Evolutionary conservation across 2,888 invertebrate genomes (phyloP).

Genomic region (Lasioglossum pauxillum): DNA sequence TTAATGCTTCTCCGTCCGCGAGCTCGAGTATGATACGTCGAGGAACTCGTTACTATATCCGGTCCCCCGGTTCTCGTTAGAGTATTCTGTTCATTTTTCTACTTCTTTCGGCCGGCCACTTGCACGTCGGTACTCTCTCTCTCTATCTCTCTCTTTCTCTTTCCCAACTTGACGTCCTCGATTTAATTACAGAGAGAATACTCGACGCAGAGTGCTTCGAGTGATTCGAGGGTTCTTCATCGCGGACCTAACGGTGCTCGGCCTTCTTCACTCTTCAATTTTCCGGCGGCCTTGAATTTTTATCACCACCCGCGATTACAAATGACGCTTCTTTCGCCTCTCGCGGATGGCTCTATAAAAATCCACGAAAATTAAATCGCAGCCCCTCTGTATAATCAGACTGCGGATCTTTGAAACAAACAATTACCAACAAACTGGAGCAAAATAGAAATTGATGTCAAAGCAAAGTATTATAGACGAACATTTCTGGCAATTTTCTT

Average conservation of each 20-base stretch:
- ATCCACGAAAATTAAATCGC: not conserved
- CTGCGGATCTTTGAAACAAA: no score
- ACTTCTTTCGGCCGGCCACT: constrained; percentile 9
- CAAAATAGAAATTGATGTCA: no score
- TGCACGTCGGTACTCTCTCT: not conserved
- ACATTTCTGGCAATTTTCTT: not conserved
- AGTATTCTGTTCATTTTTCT: constrained; percentile 5
- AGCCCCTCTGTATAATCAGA: not conserved
- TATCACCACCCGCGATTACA: not conserved
- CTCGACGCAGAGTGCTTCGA: constrained; percentile 38
- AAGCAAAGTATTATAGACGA: not conserved
- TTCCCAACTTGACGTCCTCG: constrained; percentile 6
- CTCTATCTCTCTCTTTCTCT: not conserved
- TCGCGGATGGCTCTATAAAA: not conserved
- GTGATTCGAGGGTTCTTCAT: constrained; percentile 47
- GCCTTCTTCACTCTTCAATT: constrained; percentile 12
- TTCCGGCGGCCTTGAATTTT: constrained; percentile 20
- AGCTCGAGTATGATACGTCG: not conserved
- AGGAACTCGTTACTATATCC: not conserved
- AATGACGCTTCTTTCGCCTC: not conserved
- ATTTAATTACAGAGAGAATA: constrained; percentile 56
- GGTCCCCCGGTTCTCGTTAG: not conserved
- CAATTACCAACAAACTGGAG: no score
- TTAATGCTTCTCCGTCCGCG: not conserved
- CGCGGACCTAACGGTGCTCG: constrained; percentile 22